Evolutionary conservation across 1,140 invertebrate genomes (phyloP).

Genomic region (Ganaspis sp.): DNA sequence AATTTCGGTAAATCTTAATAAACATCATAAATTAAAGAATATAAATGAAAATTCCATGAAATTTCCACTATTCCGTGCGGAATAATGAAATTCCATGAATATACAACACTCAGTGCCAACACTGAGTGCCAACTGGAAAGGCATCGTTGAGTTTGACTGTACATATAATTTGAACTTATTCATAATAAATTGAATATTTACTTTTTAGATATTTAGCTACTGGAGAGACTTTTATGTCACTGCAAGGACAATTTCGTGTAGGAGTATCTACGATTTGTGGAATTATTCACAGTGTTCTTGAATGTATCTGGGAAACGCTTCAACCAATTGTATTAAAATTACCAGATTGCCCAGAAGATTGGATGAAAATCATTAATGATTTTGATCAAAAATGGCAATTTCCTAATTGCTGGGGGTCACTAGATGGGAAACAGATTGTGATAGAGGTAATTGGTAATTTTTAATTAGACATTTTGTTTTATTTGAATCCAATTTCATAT

Average conservation of each 20-base stretch:
- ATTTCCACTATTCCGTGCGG: too few relatives aligned
- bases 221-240: not conserved
- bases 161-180: too few relatives aligned
- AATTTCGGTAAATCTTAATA: too few relatives aligned
- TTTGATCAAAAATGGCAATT: not conserved
- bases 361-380: not conserved
- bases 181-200: too few relatives aligned
- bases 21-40: too few relatives aligned
- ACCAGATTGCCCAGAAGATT: not conserved
- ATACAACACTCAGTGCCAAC: too few relatives aligned
- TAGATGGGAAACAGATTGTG: not conserved
- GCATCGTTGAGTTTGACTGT: too few relatives aligned
- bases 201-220: not conserved
- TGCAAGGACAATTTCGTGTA: not conserved
- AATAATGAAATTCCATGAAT: too few relatives aligned
- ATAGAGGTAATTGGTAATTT: not conserved
- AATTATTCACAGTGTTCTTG: not conserved
- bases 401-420: not conserved
- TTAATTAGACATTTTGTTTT: too few relatives aligned
- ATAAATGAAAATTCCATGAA: too few relatives aligned
- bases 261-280: not conserved
- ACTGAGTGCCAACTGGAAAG: too few relatives aligned
- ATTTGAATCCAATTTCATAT: too few relatives aligned
- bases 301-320: not conserved
- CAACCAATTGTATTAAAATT: not conserved